Evolutionary conservation across 2,113 vertebrate genomes (phyloP).

Genomic region (Vimba vimba): DNA sequence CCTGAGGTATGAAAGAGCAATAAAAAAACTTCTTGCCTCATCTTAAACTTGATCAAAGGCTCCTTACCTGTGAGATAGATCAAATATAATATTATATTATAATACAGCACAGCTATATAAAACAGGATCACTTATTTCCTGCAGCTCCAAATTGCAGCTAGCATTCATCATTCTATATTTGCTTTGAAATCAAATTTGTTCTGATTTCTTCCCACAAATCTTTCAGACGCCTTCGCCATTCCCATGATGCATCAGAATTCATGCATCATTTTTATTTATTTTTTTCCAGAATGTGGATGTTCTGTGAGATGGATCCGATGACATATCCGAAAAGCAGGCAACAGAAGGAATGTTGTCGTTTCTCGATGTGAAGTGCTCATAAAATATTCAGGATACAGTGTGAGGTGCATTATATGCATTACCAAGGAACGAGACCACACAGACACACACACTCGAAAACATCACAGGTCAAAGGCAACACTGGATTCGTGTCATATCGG

Average conservation of each 20-base stretch:
- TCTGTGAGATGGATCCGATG: neutral
- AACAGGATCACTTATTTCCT: conserved; percentile 32
- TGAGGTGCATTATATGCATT: neutral
- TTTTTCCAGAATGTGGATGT: neutral
- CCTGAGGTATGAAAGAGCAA: neutral
- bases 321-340: conserved; percentile 11
- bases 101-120: neutral
- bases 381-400: conserved; percentile 47
- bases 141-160: conserved; percentile 9
- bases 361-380: conserved; percentile 27
- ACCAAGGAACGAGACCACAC: neutral
- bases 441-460: neutral
- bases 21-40: neutral
- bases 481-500: conserved; percentile 5
- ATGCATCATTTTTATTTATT: neutral
- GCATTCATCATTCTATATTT: conserved; percentile 38
- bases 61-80: conserved; percentile 34
- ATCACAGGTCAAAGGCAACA: conserved; percentile 7
- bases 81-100: neutral
- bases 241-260: conserved; percentile 13
- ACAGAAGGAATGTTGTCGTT: conserved; percentile 7
- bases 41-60: conserved; percentile 11
- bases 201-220: conserved; percentile 35
- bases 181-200: conserved; percentile 35
- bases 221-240: conserved; percentile 1